phyloP scores from a whole-genome alignment of 2,113 vertebrate genomes.

The Mus pahari region DNA sequence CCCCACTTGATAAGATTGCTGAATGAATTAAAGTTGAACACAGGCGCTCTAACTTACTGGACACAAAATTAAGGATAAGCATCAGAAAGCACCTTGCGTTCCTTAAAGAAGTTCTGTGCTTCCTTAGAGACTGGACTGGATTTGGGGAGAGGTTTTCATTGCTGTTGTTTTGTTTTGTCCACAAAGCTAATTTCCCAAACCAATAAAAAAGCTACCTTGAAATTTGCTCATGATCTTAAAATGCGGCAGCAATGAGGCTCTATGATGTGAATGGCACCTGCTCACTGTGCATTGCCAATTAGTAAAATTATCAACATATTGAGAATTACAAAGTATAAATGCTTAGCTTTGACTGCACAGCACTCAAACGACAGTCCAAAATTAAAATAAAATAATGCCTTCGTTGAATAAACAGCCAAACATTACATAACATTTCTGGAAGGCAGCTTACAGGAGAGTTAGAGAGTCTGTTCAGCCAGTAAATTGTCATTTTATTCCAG shows the following conservation, averaged over 20 bases:
- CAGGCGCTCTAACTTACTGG: background rate
- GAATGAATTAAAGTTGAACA: conserved; percentile 30
- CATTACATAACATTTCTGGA: conserved; percentile 53
- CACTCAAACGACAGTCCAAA: conserved; percentile 66
- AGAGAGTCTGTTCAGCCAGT: conserved; percentile 50
- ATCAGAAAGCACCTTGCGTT: background rate
- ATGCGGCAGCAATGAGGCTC: conserved; percentile 56
- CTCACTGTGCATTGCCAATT: conserved; percentile 73
- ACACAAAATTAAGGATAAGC: conserved; percentile 25
- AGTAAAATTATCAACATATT: conserved; percentile 74
- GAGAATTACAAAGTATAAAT: conserved; percentile 70
- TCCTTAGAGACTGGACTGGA: conserved; percentile 44
- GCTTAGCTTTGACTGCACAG: conserved; percentile 66
- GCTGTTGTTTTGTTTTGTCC: background rate
- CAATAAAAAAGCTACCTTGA: conserved; percentile 3
- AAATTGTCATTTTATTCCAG: conserved; percentile 42
- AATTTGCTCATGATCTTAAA: conserved; percentile 66
- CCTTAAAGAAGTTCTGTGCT: conserved; percentile 2
- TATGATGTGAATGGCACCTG: conserved; percentile 65
- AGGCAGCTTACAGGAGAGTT: conserved; percentile 48
- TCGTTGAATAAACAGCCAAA: conserved; percentile 61
- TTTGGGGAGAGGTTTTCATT: background rate
- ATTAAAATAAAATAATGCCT: conserved; percentile 74
- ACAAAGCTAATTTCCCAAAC: conserved; percentile 42
- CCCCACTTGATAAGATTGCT: background rate